A percentile compares a stretch with the other conserved stretches of the same genome.
These are phyloP conservation scores for Halisarca cf. caerulea DNA, from an alignment of 37 sponge, comb jelly and placozoan genomes.

Conservation along the genomic window DNA sequence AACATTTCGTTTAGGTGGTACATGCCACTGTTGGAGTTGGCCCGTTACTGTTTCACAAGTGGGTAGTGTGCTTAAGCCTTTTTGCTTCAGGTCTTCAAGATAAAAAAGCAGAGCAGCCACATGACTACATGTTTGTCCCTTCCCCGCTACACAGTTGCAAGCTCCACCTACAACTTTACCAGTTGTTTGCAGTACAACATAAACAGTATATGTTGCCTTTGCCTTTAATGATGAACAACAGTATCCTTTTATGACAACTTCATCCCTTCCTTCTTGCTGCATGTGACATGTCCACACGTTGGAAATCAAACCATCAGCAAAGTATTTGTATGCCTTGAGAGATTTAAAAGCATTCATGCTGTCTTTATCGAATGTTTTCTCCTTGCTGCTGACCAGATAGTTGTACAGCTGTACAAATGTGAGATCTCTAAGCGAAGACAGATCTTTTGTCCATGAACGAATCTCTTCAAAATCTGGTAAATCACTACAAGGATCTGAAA, in stretches of 20 bases:
- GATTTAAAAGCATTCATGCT: not conserved
- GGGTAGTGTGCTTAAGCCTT: not conserved
- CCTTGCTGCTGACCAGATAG: not conserved
- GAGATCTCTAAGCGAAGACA: not conserved
- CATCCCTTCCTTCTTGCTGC: not conserved
- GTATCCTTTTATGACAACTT: not conserved
- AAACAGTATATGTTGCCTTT: not conserved
- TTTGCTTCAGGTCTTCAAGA: not conserved
- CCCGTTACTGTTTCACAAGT: not conserved
- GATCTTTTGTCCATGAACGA: constrained; percentile 7
- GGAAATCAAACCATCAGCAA: not conserved
- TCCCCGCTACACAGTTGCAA: not conserved
- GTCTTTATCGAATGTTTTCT: not conserved
- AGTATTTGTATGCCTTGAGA: not conserved
- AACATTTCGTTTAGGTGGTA: not conserved
- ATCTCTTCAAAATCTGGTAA: not conserved
- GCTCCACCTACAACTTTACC: not conserved
- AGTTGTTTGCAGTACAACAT: too few species aligned
- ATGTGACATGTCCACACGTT: not conserved
- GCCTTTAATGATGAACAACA: not conserved
- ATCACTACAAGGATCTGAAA: not conserved
- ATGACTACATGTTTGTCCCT: constrained; percentile 1
- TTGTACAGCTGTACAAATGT: not conserved
- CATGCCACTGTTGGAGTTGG: constrained; percentile 7
- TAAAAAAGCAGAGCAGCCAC: not conserved